Conservation (phyloP, 2,113 vertebrate species). For the Propithecus coquereli region DNA sequence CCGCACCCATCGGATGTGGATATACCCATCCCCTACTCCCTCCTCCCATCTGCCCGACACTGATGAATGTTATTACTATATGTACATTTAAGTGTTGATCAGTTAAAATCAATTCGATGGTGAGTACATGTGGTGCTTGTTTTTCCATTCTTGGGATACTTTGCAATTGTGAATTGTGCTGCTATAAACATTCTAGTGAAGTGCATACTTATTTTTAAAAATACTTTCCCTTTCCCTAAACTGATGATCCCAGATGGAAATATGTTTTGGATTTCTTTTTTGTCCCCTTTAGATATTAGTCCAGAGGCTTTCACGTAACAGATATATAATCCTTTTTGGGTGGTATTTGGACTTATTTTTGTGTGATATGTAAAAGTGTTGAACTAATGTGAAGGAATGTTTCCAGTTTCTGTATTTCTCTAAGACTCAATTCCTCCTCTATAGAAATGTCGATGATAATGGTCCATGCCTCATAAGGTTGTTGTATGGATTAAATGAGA, state of each 20-base stretch:
- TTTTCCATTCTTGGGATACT: too few species aligned
- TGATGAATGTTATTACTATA: too few species aligned
- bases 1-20: too few species aligned
- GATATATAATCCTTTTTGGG: neutral
- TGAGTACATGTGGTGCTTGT: too few species aligned
- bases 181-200: too few species aligned
- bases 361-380: neutral
- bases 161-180: too few species aligned
- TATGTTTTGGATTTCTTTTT: neutral
- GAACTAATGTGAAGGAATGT: neutral
- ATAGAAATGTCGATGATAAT: neutral
- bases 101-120: too few species aligned
- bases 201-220: neutral
- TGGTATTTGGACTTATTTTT: slow-evolving; percentile 21
- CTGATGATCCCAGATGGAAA: neutral
- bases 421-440: neutral
- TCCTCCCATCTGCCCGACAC: too few species aligned
- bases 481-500: neutral
- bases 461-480: neutral
- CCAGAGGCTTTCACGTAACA: neutral
- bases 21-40: too few species aligned
- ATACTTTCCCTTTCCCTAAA: neutral
- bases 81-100: too few species aligned
- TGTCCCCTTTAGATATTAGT: neutral
- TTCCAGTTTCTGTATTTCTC: neutral